A percentile compares a stretch with the other conserved stretches of the same genome.
Conservation (phyloP, 2,113 vertebrate species). For the Pelecanus crispus region DNA sequence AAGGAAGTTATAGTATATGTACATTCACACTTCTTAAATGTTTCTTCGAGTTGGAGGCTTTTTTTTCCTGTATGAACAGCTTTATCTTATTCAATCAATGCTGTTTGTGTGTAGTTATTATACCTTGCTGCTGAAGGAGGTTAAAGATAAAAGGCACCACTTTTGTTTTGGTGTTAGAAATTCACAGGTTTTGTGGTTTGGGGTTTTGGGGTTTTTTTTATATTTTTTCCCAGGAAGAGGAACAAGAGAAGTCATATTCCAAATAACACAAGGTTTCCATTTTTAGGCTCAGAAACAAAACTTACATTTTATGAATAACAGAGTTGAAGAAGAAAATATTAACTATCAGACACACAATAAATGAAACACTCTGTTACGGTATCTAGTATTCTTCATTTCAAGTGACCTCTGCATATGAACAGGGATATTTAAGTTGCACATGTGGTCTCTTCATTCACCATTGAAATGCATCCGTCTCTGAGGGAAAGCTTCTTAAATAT, state of each 20-base stretch:
- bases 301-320: background rate
- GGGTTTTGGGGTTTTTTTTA: fast-evolving
- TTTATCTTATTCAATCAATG: conserved; percentile 25
- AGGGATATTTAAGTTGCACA: background rate
- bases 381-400: background rate
- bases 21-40: conserved; percentile 4
- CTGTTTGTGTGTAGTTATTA: background rate
- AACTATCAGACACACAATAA: background rate
- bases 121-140: background rate
- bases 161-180: background rate
- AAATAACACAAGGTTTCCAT: background rate
- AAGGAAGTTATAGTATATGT: background rate
- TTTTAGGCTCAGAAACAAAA: background rate
- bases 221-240: background rate
- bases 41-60: background rate
- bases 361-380: background rate
- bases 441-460: background rate
- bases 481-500: background rate
- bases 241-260: background rate
- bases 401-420: background rate
- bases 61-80: conserved; percentile 7
- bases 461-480: background rate
- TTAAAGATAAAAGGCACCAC: background rate
- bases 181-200: background rate
- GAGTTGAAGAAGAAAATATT: background rate